Conservation (phyloP, 2,888 invertebrate species). For the Eudemis profundana region DNA sequence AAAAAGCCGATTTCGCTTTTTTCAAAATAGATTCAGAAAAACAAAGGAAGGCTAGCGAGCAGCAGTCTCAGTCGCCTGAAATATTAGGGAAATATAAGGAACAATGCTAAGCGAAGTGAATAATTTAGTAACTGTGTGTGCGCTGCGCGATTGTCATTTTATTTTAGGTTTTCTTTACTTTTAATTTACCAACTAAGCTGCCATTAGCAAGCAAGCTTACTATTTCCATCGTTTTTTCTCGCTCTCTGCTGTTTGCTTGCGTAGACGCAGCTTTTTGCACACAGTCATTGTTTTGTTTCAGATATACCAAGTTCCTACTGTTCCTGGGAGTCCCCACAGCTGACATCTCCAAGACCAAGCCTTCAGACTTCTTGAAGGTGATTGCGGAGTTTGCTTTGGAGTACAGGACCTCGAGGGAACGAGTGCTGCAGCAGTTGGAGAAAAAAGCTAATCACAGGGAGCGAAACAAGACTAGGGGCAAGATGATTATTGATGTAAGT, state of each 20-base stretch:
- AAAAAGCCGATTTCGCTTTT: not conserved
- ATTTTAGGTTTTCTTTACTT: not conserved
- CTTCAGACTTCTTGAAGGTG: conserved; percentile 95
- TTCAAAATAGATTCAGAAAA: no score
- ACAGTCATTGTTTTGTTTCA: conserved; percentile 68
- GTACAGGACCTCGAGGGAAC: conserved; percentile 98
- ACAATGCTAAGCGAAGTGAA: conserved; percentile 22
- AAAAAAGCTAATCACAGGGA: conserved; percentile 98
- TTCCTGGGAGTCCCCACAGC: conserved; percentile 97
- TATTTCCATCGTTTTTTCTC: not conserved
- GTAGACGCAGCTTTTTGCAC: conserved; percentile 46
- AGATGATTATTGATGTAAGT: conserved; percentile 97
- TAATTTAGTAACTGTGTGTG: not conserved
- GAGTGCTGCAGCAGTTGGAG: conserved; percentile 96
- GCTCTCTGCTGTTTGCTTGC: conserved; percentile 21
- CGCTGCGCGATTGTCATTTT: conserved; percentile 24
- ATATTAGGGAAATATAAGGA: no score
- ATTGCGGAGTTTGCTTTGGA: conserved; percentile 99
- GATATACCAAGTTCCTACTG: conserved; percentile 94
- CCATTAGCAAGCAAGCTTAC: not conserved
- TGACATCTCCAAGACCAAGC: conserved; percentile 93
- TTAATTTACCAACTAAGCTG: not conserved
- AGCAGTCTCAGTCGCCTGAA: no score
- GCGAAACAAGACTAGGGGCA: conserved; percentile 98
- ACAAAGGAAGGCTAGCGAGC: no score